These are phyloP conservation scores for Enteromius unitaeniatus DNA, from an alignment of 2,797 vertebrate species.

Conservation along the genomic window DNA sequence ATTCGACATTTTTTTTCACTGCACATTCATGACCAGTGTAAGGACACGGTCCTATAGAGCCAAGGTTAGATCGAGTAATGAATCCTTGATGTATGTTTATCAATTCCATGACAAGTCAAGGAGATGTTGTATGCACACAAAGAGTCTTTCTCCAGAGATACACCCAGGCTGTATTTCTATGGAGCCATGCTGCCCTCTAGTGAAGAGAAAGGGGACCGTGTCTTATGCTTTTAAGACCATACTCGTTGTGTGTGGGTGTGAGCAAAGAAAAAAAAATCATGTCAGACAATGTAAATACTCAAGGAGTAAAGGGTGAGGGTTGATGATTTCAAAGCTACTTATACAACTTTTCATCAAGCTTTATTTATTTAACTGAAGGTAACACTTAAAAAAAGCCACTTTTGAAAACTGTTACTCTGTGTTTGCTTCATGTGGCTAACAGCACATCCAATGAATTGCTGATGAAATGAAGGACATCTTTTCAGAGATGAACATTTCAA, in stretches of 20 bases:
- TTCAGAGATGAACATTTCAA: slow-evolving; percentile 22
- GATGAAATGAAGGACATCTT: slow-evolving; percentile 31
- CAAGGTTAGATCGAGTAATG: slow-evolving; percentile 4
- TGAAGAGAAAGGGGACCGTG: slow-evolving; percentile 56
- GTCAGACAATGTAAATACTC: background rate
- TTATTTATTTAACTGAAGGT: background rate
- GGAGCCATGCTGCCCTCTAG: slow-evolving; percentile 80
- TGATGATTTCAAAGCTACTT: background rate
- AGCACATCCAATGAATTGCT: background rate
- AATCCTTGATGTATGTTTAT: slow-evolving; percentile 71
- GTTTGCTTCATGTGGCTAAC: background rate
- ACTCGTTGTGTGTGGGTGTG: slow-evolving; percentile 46
- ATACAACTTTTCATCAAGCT: background rate
- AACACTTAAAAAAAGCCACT: slow-evolving; percentile 13
- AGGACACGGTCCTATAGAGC: slow-evolving; percentile 4
- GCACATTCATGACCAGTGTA: slow-evolving; percentile 22
- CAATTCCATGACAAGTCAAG: slow-evolving; percentile 77
- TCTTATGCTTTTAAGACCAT: slow-evolving; percentile 42
- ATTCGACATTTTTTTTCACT: background rate
- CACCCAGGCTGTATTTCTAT: slow-evolving; percentile 48
- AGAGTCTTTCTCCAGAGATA: slow-evolving; percentile 60
- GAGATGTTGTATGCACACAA: slow-evolving; percentile 66
- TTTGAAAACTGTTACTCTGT: background rate
- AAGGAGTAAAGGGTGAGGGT: slow-evolving; percentile 28
- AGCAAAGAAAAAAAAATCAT: background rate